Conservation (phyloP, 2,113 vertebrate species). For the Ibidorhyncha struthersii region DNA sequence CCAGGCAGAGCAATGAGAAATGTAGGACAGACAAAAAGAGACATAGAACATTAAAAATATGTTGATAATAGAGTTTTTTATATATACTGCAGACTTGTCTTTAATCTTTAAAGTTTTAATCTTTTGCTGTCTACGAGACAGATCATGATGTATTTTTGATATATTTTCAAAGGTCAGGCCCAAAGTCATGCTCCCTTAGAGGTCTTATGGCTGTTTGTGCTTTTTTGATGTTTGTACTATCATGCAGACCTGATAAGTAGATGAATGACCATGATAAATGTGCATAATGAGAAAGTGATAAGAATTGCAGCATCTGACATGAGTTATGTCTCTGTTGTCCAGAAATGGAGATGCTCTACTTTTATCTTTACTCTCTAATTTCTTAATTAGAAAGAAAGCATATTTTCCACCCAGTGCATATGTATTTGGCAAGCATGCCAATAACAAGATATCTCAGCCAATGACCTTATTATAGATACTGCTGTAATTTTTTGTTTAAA, state of each 20-base stretch:
- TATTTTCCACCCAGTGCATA: slow-evolving; percentile 38
- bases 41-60: neutral
- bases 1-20: neutral
- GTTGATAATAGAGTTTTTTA: neutral
- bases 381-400: slow-evolving; percentile 72
- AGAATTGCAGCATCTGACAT: slow-evolving; percentile 68
- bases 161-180: slow-evolving; percentile 47
- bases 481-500: slow-evolving; percentile 23
- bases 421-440: slow-evolving; percentile 13
- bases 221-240: slow-evolving; percentile 70
- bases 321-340: slow-evolving; percentile 60
- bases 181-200: slow-evolving; percentile 11
- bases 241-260: slow-evolving; percentile 52
- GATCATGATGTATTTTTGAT: neutral
- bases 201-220: neutral
- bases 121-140: neutral
- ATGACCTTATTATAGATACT: slow-evolving; percentile 6
- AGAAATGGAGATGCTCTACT: slow-evolving; percentile 58
- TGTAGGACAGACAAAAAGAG: neutral
- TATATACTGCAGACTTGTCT: neutral
- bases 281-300: slow-evolving; percentile 68
- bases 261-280: slow-evolving; percentile 72
- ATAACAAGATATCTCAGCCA: neutral
- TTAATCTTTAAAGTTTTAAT: slow-evolving; percentile 46
- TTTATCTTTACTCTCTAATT: slow-evolving; percentile 75